phyloP scores from a whole-genome alignment of 1,140 invertebrate genomes.

The Melipona quadrifasciata region DNA sequence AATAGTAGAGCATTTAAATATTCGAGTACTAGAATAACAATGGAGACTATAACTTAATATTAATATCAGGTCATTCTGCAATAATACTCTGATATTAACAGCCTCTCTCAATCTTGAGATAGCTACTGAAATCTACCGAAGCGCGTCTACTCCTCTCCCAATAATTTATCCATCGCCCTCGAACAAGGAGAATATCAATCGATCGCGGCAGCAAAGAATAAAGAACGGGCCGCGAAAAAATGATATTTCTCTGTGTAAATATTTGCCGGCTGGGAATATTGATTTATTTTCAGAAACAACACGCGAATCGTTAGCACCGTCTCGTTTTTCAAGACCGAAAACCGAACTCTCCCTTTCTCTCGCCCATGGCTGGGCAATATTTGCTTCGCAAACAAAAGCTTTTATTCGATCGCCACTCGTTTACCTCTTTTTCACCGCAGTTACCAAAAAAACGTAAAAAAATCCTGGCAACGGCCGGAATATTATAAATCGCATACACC shows the following conservation, averaged over 20 bases:
- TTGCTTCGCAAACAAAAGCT: constrained; percentile 9
- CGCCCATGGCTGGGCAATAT: constrained; percentile 1
- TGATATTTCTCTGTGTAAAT: constrained; percentile 1
- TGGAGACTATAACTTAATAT: no score
- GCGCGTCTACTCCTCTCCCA: not conserved
- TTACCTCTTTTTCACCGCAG: not conserved
- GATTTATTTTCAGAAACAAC: constrained; percentile 42
- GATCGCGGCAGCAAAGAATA: not conserved
- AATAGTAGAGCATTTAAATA: no score
- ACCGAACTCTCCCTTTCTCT: not conserved
- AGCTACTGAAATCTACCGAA: no score
- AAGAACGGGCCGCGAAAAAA: not conserved
- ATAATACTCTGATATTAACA: no score
- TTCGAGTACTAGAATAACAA: no score
- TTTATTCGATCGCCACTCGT: not conserved
- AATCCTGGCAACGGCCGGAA: not conserved
- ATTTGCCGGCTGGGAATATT: constrained; percentile 31
- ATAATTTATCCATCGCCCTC: not conserved
- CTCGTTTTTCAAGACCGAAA: not conserved
- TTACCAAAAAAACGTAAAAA: not conserved
- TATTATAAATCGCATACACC: not conserved
- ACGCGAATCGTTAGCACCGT: not conserved
- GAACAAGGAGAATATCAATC: not conserved
- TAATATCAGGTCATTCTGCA: no score
- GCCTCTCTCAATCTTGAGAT: no score